Conservation (phyloP, 2,888 invertebrate genomes). For the Hypsopygia costalis region DNA sequence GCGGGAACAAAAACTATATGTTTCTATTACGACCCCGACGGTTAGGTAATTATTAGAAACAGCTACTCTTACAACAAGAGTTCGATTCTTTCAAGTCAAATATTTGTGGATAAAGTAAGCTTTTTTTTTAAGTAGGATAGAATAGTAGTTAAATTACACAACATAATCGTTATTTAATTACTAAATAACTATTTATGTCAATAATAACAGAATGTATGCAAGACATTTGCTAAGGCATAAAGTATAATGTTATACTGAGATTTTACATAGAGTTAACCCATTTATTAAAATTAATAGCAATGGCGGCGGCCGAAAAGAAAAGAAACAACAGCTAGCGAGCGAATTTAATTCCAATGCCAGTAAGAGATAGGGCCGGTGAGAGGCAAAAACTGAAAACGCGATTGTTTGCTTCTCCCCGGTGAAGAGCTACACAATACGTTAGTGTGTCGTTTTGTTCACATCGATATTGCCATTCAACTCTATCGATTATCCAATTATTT, state of each 20-base stretch:
- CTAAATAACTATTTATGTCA: no score
- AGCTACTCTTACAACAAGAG: no score
- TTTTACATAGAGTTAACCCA: conserved; percentile 31
- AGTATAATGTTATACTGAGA: background rate
- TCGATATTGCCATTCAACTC: conserved; percentile 26
- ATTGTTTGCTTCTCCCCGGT: conserved; percentile 50
- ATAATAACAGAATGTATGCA: no score
- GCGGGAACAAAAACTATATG: no score
- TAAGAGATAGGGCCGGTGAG: conserved; percentile 53
- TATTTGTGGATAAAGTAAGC: no score
- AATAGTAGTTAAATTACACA: no score
- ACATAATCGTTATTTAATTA: no score
- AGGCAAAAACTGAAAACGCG: conserved; percentile 59
- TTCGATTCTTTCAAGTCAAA: no score
- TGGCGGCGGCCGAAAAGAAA: conserved; percentile 43
- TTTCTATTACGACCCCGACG: no score
- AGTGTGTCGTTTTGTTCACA: conserved; percentile 26
- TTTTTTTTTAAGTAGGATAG: no score
- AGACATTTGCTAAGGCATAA: no score
- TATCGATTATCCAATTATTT: background rate
- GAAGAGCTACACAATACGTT: conserved; percentile 32
- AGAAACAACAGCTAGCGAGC: conserved; percentile 55
- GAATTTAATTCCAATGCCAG: conserved; percentile 65
- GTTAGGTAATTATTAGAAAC: no score
- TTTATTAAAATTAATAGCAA: conserved; percentile 50